Base-by-base conservation (phyloP, 2,888 invertebrate genomes). In the Blastobasis lacticolella region DNA sequence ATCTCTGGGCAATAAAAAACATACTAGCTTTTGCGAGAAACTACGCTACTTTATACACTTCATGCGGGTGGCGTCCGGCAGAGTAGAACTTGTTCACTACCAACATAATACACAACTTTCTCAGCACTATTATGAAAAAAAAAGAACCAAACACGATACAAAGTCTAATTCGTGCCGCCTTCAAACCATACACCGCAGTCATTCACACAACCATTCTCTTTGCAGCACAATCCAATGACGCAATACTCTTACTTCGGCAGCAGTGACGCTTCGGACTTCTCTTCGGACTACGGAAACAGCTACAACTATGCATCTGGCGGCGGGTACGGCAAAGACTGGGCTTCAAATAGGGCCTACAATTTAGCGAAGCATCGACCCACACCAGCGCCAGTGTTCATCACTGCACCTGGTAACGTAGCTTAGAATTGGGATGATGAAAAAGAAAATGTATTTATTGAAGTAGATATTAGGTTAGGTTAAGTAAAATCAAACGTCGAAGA, bases 251-350 rank as follows among this genome's bases (percentile, higher is more conserved):
- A 76, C 60, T 86, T 85, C 67, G 83, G 88, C 9, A 71, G 71
- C 59, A 81, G 74, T 23, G 88, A 88, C 38, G 46, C 77, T 0
- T 74, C 67, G 0, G 87, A 88, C 59, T 86, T 76, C 67, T 80
- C 71, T 38, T 67, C 80, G 0, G 89, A 88, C 54, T 88, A 88
- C 57, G 76, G 74, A 0, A 84, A 71, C 57, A 75, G 61, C 42
- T 83, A 84, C 50, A 70, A 80, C 0, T 85, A 85, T 48, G 80
- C 85, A 0, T 77, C 86, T 0, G 77, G 77, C 0, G 79, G 77
- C 0, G 83, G 74, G 0, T 87, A 85, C 48, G 78, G 76, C 0
- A 89, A 88, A 54, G 89, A 89, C 50, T 89, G 88, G 86, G 80
- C 88, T 0, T 76, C 87, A 0, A 88, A 88, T 57, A 67, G 89